These are phyloP conservation scores for Diacarnus erythraeanus DNA, from an alignment of 37 sponge, comb jelly and placozoan species.

Conservation along the genomic window DNA sequence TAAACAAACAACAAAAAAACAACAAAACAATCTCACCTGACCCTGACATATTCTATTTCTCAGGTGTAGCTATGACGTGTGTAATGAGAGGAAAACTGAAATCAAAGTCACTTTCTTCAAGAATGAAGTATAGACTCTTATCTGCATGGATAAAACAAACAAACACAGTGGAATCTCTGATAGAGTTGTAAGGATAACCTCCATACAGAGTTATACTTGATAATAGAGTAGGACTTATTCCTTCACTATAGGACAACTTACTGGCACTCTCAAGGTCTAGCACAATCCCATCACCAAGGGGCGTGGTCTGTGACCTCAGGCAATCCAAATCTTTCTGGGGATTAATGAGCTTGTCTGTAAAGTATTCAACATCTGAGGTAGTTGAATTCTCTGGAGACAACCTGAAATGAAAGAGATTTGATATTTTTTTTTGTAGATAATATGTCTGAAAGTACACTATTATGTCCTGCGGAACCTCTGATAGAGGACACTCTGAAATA, in stretches of 20 bases:
- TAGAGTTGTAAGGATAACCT: too few species aligned
- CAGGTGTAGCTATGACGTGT: slow-evolving; percentile 20
- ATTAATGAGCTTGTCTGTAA: slow-evolving; percentile 8
- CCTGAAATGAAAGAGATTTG: slow-evolving; percentile 15
- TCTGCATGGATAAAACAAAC: neutral
- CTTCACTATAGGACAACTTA: too few species aligned
- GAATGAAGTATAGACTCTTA: neutral
- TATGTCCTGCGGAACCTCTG: too few species aligned
- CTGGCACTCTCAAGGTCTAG: slow-evolving; percentile 13
- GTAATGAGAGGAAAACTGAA: neutral
- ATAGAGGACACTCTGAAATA: too few species aligned
- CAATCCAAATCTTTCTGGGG: neutral
- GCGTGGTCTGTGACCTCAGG: neutral
- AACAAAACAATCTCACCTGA: slow-evolving; percentile 32
- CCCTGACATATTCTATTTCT: slow-evolving; percentile 8
- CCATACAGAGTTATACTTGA: too few species aligned
- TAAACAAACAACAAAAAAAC: too few species aligned
- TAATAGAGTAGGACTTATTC: neutral
- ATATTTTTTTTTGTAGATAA: too few species aligned
- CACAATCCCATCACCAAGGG: slow-evolving; percentile 9
- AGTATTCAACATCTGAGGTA: slow-evolving; percentile 22
- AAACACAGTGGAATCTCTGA: too few species aligned
- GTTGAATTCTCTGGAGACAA: slow-evolving; percentile 4
- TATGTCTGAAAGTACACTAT: neutral
- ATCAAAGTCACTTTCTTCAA: slow-evolving; percentile 20